These are phyloP conservation scores for Sweltsa coloradensis DNA, from an alignment of 1,140 invertebrate species.

Conservation along the genomic window DNA sequence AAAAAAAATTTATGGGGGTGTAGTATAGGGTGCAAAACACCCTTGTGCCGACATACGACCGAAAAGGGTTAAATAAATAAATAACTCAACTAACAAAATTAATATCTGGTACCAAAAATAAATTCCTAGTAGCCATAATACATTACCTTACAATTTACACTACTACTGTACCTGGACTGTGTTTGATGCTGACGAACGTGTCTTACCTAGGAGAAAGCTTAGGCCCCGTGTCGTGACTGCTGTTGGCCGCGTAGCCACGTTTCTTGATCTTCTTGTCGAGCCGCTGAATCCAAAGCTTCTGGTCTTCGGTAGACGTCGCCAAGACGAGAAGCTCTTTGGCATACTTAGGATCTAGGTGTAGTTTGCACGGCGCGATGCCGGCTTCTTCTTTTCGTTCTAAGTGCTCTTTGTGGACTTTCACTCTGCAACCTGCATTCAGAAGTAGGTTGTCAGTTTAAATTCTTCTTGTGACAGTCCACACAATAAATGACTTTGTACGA, in stretches of 20 bases:
- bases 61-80: too few species aligned
- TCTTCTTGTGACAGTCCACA: background rate
- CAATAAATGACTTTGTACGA: too few species aligned
- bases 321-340: constrained; percentile 86
- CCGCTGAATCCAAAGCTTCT: constrained; percentile 83
- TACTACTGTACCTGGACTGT: too few species aligned
- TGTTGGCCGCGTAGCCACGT: constrained; percentile 81
- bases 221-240: constrained; percentile 42
- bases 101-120: too few species aligned
- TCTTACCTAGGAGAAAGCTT: constrained; percentile 54
- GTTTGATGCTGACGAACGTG: too few species aligned
- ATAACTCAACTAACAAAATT: too few species aligned
- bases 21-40: too few species aligned
- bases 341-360: constrained; percentile 85
- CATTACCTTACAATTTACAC: too few species aligned
- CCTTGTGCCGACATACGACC: too few species aligned
- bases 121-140: too few species aligned
- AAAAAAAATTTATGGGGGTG: too few species aligned
- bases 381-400: constrained; percentile 64
- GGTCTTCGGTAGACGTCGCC: constrained; percentile 71
- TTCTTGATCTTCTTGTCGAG: constrained; percentile 88
- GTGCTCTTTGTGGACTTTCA: constrained; percentile 95
- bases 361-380: constrained; percentile 80
- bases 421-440: constrained; percentile 86
- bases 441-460: constrained; percentile 16